Base-by-base conservation (phyloP, 2,113 vertebrate genomes). In the Nettapus auritus region DNA sequence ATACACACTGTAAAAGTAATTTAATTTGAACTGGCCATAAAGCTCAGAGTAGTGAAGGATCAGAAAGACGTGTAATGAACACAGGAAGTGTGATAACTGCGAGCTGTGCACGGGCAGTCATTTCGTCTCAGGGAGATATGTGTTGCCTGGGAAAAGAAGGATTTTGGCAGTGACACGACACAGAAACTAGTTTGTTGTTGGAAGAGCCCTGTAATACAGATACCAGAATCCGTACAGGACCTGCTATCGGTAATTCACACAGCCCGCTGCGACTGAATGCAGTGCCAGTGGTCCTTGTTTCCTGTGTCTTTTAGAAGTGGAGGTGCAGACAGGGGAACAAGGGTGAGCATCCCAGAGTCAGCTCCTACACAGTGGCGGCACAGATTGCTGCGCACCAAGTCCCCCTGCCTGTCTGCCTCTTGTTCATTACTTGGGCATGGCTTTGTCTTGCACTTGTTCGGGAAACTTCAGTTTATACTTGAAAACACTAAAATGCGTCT, bases 231-330 rank as follows among this genome's bases (percentile, higher is more conserved):
- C 11, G 57, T 5, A 8, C 59, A 20, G 48, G 9, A 2, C 31
- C 31, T 19, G 16, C 19, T 36, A 1, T 17, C 77, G n/a, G 50
- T 57, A 42, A 0, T 1, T 48, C 81, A 25, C 44, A 16, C 64
- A 34, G 55, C 12, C 11, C 1, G 0, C 33, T 3, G 0, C 16
- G 2, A 28, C 18, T 0, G 10, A 19, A 11, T 4, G 44, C 12
- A 2, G 25, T 25, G 22, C 16, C 71, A 20, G 70, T 5, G 3
- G 33, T 28, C 15, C 48, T 22, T 8, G 16, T 36, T 13, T 15
- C 10, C 48, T 25, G 23, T 19, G 6, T 8, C 16, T 64, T 81
- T 48, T 22, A 7, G 40, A 36, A 55, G 46, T 14, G 34, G 33
- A 67, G 36, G 59, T 42, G 26, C 5, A 68, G 40, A 16, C 18